Conservation (phyloP, 2,797 vertebrate genomes). For the Oreochromis grahami region DNA sequence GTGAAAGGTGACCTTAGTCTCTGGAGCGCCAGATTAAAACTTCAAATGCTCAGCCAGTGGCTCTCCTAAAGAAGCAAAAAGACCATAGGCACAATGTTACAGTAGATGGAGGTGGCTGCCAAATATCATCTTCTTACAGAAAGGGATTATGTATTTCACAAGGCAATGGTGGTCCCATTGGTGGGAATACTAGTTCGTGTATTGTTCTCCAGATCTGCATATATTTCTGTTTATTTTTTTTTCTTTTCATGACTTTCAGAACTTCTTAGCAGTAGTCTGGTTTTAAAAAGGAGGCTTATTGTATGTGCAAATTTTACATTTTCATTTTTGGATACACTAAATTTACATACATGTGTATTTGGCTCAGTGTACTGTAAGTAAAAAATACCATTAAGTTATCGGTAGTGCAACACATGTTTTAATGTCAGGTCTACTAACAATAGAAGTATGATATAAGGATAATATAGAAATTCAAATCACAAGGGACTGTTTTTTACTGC, state of each 20-base stretch:
- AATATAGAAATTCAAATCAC: background rate
- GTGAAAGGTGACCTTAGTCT: conserved; percentile 76
- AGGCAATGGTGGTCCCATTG: conserved; percentile 62
- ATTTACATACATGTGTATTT: background rate
- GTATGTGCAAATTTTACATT: background rate
- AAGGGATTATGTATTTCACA: conserved; percentile 68
- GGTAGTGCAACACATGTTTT: background rate
- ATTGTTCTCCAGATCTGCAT: conserved; percentile 58
- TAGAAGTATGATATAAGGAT: background rate
- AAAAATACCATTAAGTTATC: background rate
- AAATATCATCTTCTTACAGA: conserved; percentile 71
- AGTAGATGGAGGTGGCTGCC: conserved; percentile 65
- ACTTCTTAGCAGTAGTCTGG: background rate
- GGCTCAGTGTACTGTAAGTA: background rate
- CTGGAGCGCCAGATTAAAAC: conserved; percentile 75
- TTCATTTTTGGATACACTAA: background rate
- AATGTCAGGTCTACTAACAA: background rate
- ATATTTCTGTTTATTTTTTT: conserved; percentile 33
- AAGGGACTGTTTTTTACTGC: background rate
- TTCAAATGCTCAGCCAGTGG: conserved; percentile 71
- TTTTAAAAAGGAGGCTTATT: background rate
- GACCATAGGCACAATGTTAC: conserved; percentile 63
- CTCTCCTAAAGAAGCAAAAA: conserved; percentile 68
- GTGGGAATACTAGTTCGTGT: conserved; percentile 58
- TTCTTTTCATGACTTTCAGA: conserved; percentile 39